Evolutionary conservation across 2,797 vertebrate species (phyloP).

Genomic region (Orientallactaga sibirica): DNA sequence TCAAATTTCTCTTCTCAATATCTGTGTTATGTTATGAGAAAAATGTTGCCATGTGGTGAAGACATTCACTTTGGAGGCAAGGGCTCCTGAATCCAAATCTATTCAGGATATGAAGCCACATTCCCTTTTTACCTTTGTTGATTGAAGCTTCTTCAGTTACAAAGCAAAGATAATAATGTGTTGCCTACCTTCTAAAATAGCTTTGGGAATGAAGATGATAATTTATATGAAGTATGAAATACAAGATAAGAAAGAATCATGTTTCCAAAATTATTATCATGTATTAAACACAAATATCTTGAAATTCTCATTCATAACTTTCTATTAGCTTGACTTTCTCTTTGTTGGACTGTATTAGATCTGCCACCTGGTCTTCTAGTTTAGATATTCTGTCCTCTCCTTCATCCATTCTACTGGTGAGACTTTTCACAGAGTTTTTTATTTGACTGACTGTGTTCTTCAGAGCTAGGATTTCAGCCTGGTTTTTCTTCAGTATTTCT

Average conservation of each 20-base stretch:
- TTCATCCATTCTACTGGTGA: no score
- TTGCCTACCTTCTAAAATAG: background rate
- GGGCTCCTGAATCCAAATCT: background rate
- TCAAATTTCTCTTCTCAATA: background rate
- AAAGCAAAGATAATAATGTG: background rate
- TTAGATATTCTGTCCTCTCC: no score
- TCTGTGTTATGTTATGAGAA: background rate
- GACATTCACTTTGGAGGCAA: background rate
- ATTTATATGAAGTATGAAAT: background rate
- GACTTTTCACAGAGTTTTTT: no score
- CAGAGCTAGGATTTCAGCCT: no score
- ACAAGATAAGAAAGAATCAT: slow-evolving; percentile 2
- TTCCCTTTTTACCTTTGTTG: background rate
- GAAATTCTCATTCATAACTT: no score
- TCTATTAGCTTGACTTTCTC: no score
- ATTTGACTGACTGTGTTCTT: no score
- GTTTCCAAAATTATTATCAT: slow-evolving; percentile 1
- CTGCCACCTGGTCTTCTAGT: no score
- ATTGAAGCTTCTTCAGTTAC: background rate
- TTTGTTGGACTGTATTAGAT: no score
- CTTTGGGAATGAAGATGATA: slow-evolving; percentile 17
- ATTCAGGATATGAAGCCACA: background rate
- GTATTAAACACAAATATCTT: background rate
- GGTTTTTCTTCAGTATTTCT: no score
- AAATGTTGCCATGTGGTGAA: background rate